Base-by-base conservation (phyloP, 2,113 vertebrate species). In the Ginglymostoma cirratum region DNA sequence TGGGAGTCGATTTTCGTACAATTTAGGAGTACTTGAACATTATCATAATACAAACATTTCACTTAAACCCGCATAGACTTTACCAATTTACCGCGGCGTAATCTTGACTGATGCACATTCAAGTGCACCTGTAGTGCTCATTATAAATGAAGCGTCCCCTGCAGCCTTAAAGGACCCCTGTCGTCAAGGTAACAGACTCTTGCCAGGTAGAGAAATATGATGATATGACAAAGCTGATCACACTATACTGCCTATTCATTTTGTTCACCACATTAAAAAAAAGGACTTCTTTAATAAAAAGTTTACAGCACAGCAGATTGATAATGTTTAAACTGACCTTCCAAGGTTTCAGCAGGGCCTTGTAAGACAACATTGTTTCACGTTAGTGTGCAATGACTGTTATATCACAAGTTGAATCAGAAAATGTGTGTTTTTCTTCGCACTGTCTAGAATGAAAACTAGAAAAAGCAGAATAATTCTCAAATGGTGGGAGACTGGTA, bases 91-190 rank as follows among this genome's bases (percentile, higher is more conserved):
- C 34, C 61, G n/a, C 3, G 0, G 89, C 38, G n/a, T 42, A 93
- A 93, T 93, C 89, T 65, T 93, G 89, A 93, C 89, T 66, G 89
- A 93, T 93, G 89, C 65, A 61, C 30, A 93, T 93, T 93, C 89
- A 66, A 93, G 61, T 93, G 89, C n/a, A 93, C 89, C 89, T 93
- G 89, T 93, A 65, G 89, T 67, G 89, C 89, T 93, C 61, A 42
- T 93, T 93, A 92, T n/a, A 65, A 92, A 65, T 92, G 65, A 17
- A 93, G 89, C 38, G 89, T 93, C n/a, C 89, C 89, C 34, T 93
- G 89, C 89, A 93, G 65, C 66, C 89, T 93, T 93, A 93, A 93
- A 93, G 89, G 89, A 93, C 34, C 55, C 89, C 65, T 93, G 89
- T 93, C n/a, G 61, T 93, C 89, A 93, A 93, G 89, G 89, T 93